Evolutionary conservation across 2,113 vertebrate genomes (phyloP).

Genomic region (Dryoscopus gambensis): DNA sequence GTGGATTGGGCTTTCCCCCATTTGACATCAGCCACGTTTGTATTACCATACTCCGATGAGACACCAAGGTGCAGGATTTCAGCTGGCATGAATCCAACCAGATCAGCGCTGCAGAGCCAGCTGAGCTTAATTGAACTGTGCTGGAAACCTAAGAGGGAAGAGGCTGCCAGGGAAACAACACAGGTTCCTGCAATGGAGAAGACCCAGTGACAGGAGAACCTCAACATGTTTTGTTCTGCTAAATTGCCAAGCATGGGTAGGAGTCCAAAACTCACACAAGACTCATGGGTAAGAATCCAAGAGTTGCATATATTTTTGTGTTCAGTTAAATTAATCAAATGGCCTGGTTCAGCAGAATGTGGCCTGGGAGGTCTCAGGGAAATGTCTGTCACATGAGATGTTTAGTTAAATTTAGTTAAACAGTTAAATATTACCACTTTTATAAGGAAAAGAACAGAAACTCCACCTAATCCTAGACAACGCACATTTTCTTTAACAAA

Average conservation of each 20-base stretch:
- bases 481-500: neutral
- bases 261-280: conserved; percentile 15
- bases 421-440: neutral
- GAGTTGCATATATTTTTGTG: neutral
- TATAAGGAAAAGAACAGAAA: neutral
- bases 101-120: neutral
- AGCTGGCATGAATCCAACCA: neutral
- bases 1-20: neutral
- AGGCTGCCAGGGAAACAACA: neutral
- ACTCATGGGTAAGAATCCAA: neutral
- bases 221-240: neutral
- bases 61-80: neutral
- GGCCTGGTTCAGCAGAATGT: conserved; percentile 34
- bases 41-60: neutral
- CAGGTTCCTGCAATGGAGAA: neutral
- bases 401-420: conserved; percentile 25
- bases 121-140: neutral
- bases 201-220: neutral
- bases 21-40: neutral
- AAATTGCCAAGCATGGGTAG: neutral
- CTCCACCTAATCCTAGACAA: neutral
- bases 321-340: neutral
- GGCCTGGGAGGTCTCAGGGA: conserved; percentile 14
- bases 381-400: neutral
- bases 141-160: neutral